Evolutionary conservation across 2,113 vertebrate species (phyloP).

Genomic region (Strix aluco): DNA sequence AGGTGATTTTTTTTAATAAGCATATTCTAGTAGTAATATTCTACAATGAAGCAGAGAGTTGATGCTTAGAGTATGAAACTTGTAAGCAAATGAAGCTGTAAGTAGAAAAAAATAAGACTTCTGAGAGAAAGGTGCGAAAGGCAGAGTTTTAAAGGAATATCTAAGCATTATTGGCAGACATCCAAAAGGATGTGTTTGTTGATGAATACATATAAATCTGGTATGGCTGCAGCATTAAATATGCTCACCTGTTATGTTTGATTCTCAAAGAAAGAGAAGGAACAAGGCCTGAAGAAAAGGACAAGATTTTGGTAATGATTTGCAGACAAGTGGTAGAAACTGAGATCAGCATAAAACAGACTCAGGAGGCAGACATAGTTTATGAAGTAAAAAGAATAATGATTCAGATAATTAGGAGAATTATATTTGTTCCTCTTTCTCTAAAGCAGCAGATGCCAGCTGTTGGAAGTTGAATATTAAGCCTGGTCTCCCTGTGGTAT

Average conservation of each 20-base stretch:
- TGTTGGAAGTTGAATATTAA: slow-evolving; percentile 52
- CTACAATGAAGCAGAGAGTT: background rate
- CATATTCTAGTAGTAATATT: background rate
- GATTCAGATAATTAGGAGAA: slow-evolving; percentile 45
- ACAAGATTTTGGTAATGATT: background rate
- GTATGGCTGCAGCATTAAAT: background rate
- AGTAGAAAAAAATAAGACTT: background rate
- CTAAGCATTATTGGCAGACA: background rate
- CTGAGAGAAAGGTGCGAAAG: background rate
- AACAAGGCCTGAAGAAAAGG: background rate
- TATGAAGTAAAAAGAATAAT: slow-evolving; percentile 43
- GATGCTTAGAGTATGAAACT: background rate
- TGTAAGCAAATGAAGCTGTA: background rate
- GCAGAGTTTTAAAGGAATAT: background rate
- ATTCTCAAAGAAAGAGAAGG: background rate
- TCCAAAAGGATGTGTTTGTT: background rate
- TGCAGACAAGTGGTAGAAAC: slow-evolving; percentile 2
- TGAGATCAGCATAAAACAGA: slow-evolving; percentile 6
- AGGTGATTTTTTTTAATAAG: background rate
- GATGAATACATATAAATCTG: background rate
- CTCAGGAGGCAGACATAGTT: slow-evolving; percentile 5
- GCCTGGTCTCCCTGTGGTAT: background rate
- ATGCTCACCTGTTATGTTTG: background rate
- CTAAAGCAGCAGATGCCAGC: slow-evolving; percentile 38
- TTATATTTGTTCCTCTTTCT: slow-evolving; percentile 36